These are phyloP conservation scores for Anseranas semipalmata DNA, from an alignment of 2,113 vertebrate genomes.

Conservation along the genomic window DNA sequence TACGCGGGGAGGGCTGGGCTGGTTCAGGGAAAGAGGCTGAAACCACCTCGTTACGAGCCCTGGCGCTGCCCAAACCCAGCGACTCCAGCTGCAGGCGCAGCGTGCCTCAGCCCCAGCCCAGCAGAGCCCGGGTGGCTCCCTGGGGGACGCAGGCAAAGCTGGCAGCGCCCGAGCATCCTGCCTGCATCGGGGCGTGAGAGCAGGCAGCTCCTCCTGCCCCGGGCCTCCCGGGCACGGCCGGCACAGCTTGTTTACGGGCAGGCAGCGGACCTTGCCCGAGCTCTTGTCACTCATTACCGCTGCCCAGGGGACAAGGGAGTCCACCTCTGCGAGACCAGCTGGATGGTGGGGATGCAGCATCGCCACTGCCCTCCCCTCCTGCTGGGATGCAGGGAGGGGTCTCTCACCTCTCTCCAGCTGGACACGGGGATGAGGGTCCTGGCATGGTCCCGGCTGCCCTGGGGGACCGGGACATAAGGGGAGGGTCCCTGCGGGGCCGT, in stretches of 20 bases:
- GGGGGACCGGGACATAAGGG: fast-evolving
- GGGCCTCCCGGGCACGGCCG: neutral
- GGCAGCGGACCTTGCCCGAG: neutral
- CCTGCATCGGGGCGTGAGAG: too few relatives aligned
- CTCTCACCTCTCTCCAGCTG: fast-evolving
- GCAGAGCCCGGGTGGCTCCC: too few relatives aligned
- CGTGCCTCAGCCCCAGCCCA: too few relatives aligned
- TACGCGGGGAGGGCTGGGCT: too few relatives aligned
- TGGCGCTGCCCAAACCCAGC: too few relatives aligned
- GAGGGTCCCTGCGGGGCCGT: fast-evolving
- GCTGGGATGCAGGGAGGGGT: too few relatives aligned
- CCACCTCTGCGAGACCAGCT: neutral
- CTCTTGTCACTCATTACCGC: neutral
- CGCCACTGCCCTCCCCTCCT: neutral
- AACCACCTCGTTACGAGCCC: too few relatives aligned
- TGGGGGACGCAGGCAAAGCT: too few relatives aligned
- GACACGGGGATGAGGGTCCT: too few relatives aligned
- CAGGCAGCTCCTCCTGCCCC: neutral
- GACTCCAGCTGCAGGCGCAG: too few relatives aligned
- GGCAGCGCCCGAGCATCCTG: too few relatives aligned
- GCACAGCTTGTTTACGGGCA: neutral
- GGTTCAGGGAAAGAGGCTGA: too few relatives aligned
- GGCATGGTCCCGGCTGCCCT: fast-evolving
- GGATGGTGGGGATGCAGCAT: neutral
- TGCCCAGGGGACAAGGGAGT: neutral